These are phyloP conservation scores for Xiphophorus couchianus DNA, from an alignment of 2,113 vertebrate genomes.

Conservation along the genomic window DNA sequence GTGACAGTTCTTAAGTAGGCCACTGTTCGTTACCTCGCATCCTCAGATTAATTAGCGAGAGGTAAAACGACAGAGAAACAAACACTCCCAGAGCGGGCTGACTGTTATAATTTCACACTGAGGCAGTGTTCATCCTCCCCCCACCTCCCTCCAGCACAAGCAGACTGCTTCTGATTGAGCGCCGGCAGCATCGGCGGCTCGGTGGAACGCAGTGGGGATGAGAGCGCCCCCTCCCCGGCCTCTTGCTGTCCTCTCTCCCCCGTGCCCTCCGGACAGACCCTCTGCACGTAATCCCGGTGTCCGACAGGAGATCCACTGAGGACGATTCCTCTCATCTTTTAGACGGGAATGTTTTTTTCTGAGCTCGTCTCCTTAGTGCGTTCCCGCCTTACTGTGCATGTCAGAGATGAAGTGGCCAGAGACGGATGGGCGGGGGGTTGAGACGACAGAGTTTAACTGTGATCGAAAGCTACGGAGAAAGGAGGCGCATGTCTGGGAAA, in stretches of 20 bases:
- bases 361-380: slow-evolving; percentile 50
- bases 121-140: slow-evolving; percentile 65
- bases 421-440: background rate
- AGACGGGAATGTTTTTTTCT: slow-evolving; percentile 58
- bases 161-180: slow-evolving; percentile 66
- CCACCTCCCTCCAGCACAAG: slow-evolving; percentile 60
- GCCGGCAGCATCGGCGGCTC: slow-evolving; percentile 70
- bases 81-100: slow-evolving; percentile 56
- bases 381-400: slow-evolving; percentile 50
- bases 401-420: slow-evolving; percentile 24
- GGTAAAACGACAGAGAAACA: slow-evolving; percentile 33
- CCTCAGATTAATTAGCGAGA: slow-evolving; percentile 62
- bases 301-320: slow-evolving; percentile 68
- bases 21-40: slow-evolving; percentile 64
- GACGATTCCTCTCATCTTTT: slow-evolving; percentile 80
- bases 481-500: slow-evolving; percentile 8
- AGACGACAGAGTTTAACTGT: background rate
- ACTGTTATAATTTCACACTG: slow-evolving; percentile 70
- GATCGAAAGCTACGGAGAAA: slow-evolving; percentile 1
- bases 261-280: slow-evolving; percentile 70
- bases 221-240: slow-evolving; percentile 68
- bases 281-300: slow-evolving; percentile 65
- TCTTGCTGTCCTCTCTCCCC: slow-evolving; percentile 67
- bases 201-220: slow-evolving; percentile 65
- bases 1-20: slow-evolving; percentile 62